Evolutionary conservation across 1,140 invertebrate species (phyloP), one percentile per base, ranked within the genome.

Genomic region (Pachyrhynchus sulphureomaculatus): DNA sequence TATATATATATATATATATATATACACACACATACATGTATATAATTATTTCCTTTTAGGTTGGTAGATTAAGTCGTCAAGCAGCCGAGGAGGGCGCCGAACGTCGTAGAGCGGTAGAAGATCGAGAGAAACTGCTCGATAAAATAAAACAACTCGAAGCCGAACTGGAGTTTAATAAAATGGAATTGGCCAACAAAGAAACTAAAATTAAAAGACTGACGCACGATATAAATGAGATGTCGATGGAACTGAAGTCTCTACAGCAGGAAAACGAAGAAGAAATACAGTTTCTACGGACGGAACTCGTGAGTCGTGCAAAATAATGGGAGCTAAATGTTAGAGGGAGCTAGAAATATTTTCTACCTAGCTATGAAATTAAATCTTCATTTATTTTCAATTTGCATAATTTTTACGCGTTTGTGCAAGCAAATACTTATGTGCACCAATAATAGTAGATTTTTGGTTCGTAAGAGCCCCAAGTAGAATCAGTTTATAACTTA

Each of bases 1-100:
- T n/a, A n/a, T n/a, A n/a, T n/a, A n/a, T n/a, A n/a, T n/a, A n/a
- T n/a, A n/a, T n/a, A n/a, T n/a, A n/a, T n/a, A n/a, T n/a, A n/a
- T n/a, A n/a, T n/a, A n/a, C n/a, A n/a, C n/a, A n/a, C n/a, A n/a
- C n/a, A n/a, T n/a, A n/a, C n/a, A n/a, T n/a, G n/a, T n/a, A n/a
- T n/a, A n/a, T n/a, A n/a, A n/a, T n/a, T n/a, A n/a, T n/a, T n/a
- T n/a, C n/a, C n/a, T 67, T 73, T 60, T 75, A 85, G 83, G 86
- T 89, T 42, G 87, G 87, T 49, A 82, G 89, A 37, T 73, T 91
- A 24, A 90, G 88, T 49, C 82, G 88, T 55, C 89, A 91, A 70
- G 89, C 89, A 1, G 89, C 88, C 0, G 89, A 91, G 68, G 89
- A 91, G 70, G 88, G 89, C 13, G 79, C 88, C 1, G 89, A 92